Conservation (phyloP, 2,113 vertebrate genomes). For the Nothobranchius furzeri region DNA sequence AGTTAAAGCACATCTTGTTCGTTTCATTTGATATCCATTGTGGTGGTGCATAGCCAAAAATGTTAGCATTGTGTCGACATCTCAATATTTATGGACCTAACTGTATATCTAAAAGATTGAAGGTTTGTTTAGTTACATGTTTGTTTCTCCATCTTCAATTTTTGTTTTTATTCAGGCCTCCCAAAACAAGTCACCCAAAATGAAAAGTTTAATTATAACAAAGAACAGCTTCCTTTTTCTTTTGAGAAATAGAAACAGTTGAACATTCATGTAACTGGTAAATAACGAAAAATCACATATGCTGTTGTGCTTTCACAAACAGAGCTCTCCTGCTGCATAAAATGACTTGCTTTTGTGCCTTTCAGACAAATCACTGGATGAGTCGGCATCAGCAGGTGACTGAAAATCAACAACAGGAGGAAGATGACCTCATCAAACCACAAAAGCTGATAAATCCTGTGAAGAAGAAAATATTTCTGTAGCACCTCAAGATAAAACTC, state of each 20-base stretch:
- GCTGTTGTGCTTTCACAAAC: no score
- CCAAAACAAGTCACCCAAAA: constrained; percentile 22
- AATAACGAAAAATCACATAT: no score
- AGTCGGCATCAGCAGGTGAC: constrained; percentile 13
- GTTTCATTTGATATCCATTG: no score
- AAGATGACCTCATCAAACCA: constrained; percentile 61
- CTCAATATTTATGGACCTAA: no score
- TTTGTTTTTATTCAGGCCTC: constrained; percentile 22
- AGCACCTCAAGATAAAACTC: no score
- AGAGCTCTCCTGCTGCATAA: no score
- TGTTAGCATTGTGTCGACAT: no score
- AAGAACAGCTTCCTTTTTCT: background rate
- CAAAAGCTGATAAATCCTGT: constrained; percentile 53
- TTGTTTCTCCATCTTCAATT: background rate
- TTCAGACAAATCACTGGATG: constrained; percentile 48
- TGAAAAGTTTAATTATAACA: constrained; percentile 27
- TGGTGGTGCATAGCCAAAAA: no score
- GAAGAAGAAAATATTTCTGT: background rate
- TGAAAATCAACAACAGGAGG: constrained; percentile 36
- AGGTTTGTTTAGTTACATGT: background rate
- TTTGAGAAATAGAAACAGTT: background rate
- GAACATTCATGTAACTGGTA: no score
- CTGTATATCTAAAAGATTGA: background rate
- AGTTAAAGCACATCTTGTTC: no score
- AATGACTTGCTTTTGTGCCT: constrained; percentile 4